Conservation (phyloP, 2,888 invertebrate genomes). For the Trachelus tabidus region DNA sequence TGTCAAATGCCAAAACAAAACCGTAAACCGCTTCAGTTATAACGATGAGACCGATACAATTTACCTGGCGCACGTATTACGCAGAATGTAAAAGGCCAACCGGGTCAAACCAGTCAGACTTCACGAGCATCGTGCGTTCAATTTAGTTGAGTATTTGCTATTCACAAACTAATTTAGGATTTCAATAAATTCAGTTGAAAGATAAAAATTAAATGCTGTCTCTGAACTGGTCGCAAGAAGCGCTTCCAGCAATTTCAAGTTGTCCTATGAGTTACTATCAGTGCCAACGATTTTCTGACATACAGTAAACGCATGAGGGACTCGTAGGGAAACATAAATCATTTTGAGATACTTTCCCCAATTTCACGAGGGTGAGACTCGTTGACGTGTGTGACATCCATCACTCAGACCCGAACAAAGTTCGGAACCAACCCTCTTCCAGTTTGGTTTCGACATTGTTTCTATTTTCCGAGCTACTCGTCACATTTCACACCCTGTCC, state of each 20-base stretch:
- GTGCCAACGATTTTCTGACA: neutral
- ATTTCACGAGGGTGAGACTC: slow-evolving; percentile 29
- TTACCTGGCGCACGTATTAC: neutral
- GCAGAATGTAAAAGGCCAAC: neutral
- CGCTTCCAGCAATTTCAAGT: neutral
- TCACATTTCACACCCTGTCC: neutral
- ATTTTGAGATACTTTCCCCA: slow-evolving; percentile 33
- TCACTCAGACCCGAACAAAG: slow-evolving; percentile 22
- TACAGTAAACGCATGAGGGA: neutral
- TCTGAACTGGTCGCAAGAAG: neutral
- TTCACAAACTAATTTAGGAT: neutral
- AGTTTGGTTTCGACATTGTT: slow-evolving; percentile 7
- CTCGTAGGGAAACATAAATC: slow-evolving; percentile 34
- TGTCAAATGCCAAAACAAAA: slow-evolving; percentile 65
- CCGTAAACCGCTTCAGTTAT: slow-evolving; percentile 32
- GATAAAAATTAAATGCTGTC: neutral
- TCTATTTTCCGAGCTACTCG: slow-evolving; percentile 11
- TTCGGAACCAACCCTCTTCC: slow-evolving; percentile 18
- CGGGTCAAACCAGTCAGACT: neutral
- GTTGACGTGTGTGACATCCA: slow-evolving; percentile 42
- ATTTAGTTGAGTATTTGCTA: neutral
- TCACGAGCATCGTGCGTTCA: neutral
- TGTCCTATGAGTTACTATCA: neutral
- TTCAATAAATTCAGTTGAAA: neutral
- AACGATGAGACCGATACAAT: neutral